Evolutionary conservation across 2,113 vertebrate genomes (phyloP).

Genomic region (Paracanthobrama guichenoti): DNA sequence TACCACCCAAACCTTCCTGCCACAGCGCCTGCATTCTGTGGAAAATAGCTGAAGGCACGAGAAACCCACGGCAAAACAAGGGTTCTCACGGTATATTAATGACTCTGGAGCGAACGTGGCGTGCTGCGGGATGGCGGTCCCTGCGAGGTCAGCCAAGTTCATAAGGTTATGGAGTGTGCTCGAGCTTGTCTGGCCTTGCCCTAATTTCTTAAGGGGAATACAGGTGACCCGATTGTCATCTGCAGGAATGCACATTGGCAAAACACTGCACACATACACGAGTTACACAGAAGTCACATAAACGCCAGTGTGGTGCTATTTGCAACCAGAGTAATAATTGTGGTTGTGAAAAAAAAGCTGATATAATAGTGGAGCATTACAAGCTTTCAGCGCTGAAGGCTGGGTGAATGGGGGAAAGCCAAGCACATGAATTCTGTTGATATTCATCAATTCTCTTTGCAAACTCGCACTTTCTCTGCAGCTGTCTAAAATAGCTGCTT

Average conservation of each 20-base stretch:
- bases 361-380: slow-evolving; percentile 72
- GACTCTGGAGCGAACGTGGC: slow-evolving; percentile 60
- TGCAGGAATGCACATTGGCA: slow-evolving; percentile 21
- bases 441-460: slow-evolving; percentile 58
- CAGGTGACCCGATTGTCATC: slow-evolving; percentile 40
- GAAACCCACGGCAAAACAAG: slow-evolving; percentile 65
- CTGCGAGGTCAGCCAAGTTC: slow-evolving; percentile 57
- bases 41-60: slow-evolving; percentile 68
- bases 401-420: slow-evolving; percentile 59
- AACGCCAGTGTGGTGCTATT: slow-evolving; percentile 55
- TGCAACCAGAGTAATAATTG: slow-evolving; percentile 70
- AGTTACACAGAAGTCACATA: slow-evolving; percentile 43
- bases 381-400: slow-evolving; percentile 69
- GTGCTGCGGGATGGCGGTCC: slow-evolving; percentile 50
- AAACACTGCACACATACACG: slow-evolving; percentile 43
- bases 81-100: slow-evolving; percentile 66
- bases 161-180: slow-evolving; percentile 50
- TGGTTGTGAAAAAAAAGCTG: slow-evolving; percentile 67
- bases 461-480: slow-evolving; percentile 57
- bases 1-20: slow-evolving; percentile 58
- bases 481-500: slow-evolving; percentile 66
- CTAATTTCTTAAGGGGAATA: background rate
- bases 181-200: background rate
- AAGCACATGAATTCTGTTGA: slow-evolving; percentile 68
- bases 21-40: slow-evolving; percentile 55